Conservation (phyloP, 2,113 vertebrate genomes). For the Hippocampus abdominalis region DNA sequence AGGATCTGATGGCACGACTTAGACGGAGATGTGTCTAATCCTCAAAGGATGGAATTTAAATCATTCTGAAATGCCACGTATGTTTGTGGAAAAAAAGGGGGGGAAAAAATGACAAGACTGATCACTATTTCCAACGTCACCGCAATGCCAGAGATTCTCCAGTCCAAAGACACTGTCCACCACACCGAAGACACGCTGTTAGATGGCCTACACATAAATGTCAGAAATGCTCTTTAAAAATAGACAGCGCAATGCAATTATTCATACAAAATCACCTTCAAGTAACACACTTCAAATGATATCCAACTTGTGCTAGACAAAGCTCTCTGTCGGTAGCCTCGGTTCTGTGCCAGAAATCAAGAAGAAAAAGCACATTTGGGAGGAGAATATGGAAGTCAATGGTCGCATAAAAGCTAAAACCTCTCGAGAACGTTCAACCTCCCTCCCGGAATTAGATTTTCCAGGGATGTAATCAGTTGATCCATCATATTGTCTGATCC, state of each 20-base stretch:
- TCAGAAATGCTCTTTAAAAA: background rate
- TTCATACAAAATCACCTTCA: background rate
- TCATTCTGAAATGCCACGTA: constrained; percentile 64
- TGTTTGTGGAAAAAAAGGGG: constrained; percentile 30
- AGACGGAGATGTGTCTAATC: constrained; percentile 67
- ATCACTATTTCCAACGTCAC: constrained; percentile 55
- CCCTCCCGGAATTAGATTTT: constrained; percentile 43
- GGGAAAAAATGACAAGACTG: constrained; percentile 23
- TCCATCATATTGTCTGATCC: constrained; percentile 42
- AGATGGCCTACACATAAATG: background rate
- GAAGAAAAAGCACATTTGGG: background rate
- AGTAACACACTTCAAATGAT: background rate
- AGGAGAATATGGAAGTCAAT: background rate
- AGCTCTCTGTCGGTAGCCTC: background rate
- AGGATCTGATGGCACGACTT: constrained; percentile 63
- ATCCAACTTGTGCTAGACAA: background rate
- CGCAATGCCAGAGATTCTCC: constrained; percentile 34
- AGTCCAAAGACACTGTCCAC: background rate
- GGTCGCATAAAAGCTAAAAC: constrained; percentile 19
- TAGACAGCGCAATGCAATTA: background rate
- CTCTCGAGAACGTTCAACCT: constrained; percentile 16
- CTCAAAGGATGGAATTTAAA: constrained; percentile 53
- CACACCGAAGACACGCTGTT: background rate
- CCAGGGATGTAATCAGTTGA: constrained; percentile 62
- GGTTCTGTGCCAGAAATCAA: background rate